Conservation (phyloP, 2,888 invertebrate genomes). For the Nipponacmea schrenckii region DNA sequence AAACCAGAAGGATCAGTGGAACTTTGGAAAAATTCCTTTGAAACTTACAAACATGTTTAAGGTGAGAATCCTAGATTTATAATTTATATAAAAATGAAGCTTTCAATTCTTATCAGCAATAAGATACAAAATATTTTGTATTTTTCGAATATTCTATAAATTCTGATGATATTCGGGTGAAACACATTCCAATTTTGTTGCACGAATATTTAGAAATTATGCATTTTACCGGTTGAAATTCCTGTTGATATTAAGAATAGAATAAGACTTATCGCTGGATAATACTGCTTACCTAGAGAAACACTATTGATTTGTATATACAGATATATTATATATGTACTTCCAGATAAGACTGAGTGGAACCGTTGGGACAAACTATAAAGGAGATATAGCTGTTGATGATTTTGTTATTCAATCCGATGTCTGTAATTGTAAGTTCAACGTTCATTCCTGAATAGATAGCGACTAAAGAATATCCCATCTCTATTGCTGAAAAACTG, state of each 20-base stretch:
- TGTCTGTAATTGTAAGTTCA: slow-evolving; percentile 41
- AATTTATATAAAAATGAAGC: too few relatives aligned
- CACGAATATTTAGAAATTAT: too few relatives aligned
- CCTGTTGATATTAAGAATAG: too few relatives aligned
- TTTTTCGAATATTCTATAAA: not conserved
- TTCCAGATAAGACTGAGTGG: slow-evolving; percentile 51
- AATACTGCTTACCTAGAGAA: too few relatives aligned
- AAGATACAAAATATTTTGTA: too few relatives aligned
- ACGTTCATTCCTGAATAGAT: not conserved
- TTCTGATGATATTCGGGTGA: too few relatives aligned
- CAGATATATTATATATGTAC: not conserved
- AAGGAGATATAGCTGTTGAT: slow-evolving; percentile 55
- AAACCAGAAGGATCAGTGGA: slow-evolving; percentile 47
- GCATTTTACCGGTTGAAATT: too few relatives aligned
- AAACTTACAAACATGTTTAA: not conserved
- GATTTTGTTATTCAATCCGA: slow-evolving; percentile 47
- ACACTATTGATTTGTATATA: not conserved
- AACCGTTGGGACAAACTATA: slow-evolving; percentile 46
- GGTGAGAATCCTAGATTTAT: not conserved
- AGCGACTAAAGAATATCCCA: too few relatives aligned
- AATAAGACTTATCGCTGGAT: too few relatives aligned
- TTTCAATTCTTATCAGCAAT: too few relatives aligned
- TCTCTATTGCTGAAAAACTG: too few relatives aligned
- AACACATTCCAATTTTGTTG: too few relatives aligned
- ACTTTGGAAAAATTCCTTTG: slow-evolving; percentile 39